Conservation (phyloP, 2,113 vertebrate species). For the Anarrhichthys ocellatus region DNA sequence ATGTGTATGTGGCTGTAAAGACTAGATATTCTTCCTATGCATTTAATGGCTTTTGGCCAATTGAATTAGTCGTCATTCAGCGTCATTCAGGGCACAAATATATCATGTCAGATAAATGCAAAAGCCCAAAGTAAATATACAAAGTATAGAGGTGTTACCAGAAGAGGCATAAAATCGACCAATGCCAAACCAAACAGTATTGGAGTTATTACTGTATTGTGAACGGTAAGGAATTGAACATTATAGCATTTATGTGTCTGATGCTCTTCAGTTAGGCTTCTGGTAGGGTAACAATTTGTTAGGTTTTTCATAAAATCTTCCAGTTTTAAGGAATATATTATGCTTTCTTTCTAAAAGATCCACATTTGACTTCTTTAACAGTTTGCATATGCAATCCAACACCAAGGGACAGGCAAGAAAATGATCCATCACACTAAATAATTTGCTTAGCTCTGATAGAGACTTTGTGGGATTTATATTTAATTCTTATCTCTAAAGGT, state of each 20-base stretch:
- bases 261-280: not conserved
- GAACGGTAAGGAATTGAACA: not conserved
- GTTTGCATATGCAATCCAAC: not conserved
- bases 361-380: not conserved
- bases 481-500: not conserved
- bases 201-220: not conserved
- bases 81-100: conserved; percentile 14
- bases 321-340: not conserved
- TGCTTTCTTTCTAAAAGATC: not conserved
- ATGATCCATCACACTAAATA: not conserved
- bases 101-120: conserved; percentile 19
- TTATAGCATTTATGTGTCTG: not conserved
- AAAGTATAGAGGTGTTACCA: conserved; percentile 5
- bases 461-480: not conserved
- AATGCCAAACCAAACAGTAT: not conserved
- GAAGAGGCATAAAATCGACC: conserved; percentile 20
- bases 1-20: conserved; percentile 28
- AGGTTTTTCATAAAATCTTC: not conserved
- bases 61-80: conserved; percentile 23
- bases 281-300: not conserved
- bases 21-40: conserved; percentile 8
- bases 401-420: not conserved
- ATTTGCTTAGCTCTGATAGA: not conserved
- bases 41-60: conserved; percentile 28
- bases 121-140: conserved; percentile 25